Evolutionary conservation across 2,113 vertebrate genomes (phyloP).

Genomic region (Ginglymostoma cirratum): DNA sequence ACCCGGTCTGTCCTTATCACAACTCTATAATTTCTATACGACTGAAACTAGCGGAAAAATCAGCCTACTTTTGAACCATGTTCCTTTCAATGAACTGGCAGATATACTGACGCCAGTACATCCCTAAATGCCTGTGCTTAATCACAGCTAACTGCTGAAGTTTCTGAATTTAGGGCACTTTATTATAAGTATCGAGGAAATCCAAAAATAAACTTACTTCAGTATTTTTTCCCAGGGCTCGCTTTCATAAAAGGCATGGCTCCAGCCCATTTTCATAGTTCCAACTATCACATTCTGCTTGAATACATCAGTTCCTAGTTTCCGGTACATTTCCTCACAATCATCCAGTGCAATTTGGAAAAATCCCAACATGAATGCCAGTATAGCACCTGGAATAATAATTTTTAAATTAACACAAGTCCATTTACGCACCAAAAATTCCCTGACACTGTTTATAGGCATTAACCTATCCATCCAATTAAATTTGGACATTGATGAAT

Average conservation of each 20-base stretch:
- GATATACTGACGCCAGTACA: neutral
- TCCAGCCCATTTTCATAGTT: conserved; percentile 97
- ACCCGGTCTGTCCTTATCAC: neutral
- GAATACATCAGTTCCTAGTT: conserved; percentile 86
- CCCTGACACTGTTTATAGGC: neutral
- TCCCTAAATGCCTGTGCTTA: neutral
- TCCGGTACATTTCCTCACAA: conserved; percentile 85
- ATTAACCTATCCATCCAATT: neutral
- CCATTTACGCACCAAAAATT: neutral
- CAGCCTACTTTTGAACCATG: neutral
- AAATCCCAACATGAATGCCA: conserved; percentile 90
- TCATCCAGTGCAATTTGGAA: conserved; percentile 83
- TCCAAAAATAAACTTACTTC: conserved; percentile 65
- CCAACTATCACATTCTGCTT: conserved; percentile 93
- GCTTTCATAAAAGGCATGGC: conserved; percentile 91
- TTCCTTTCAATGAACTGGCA: neutral
- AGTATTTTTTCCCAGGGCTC: conserved; percentile 90
- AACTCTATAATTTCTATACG: neutral
- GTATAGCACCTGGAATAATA: conserved; percentile 74
- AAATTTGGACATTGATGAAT: neutral
- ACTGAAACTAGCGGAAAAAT: neutral
- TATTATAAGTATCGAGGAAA: neutral
- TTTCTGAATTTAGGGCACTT: neutral
- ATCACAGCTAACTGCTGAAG: neutral
- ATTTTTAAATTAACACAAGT: neutral